phyloP scores from a whole-genome alignment of 2,888 invertebrate species.

The Oligia latruncula region DNA sequence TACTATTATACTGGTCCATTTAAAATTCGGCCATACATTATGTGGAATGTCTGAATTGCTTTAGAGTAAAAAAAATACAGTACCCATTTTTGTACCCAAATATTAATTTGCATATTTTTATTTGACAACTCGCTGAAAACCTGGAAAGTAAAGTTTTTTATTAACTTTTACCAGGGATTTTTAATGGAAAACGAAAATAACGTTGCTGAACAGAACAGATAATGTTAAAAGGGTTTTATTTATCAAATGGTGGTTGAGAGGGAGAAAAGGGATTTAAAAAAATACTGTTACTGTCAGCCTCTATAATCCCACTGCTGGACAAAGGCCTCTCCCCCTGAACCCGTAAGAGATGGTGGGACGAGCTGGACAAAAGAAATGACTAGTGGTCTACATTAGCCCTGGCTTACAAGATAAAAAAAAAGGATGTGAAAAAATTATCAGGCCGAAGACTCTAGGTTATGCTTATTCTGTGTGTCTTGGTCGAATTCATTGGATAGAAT shows the following conservation, averaged over 20 bases:
- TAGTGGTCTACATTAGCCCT: neutral
- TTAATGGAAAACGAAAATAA: slow-evolving; percentile 20
- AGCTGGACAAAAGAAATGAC: neutral
- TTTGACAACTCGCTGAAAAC: slow-evolving; percentile 46
- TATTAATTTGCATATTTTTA: slow-evolving; percentile 59
- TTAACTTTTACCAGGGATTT: slow-evolving; percentile 22
- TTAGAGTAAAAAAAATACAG: slow-evolving; percentile 27
- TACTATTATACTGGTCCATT: slow-evolving; percentile 13
- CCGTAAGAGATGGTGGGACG: neutral
- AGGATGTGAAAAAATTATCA: neutral
- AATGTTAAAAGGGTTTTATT: neutral
- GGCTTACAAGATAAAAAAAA: neutral
- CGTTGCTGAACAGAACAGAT: neutral
- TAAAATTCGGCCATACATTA: slow-evolving; percentile 22
- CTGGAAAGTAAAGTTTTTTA: slow-evolving; percentile 29
- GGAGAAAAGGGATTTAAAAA: neutral
- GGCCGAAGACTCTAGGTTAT: neutral
- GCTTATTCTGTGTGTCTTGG: neutral
- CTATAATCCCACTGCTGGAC: neutral
- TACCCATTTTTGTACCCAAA: slow-evolving; percentile 41
- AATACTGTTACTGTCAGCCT: neutral
- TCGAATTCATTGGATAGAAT: neutral
- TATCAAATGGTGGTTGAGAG: neutral
- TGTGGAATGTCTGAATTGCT: slow-evolving; percentile 25
- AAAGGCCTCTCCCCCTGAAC: too few relatives aligned